Conservation (phyloP, 2,797 vertebrate species). For the Emydoidea blandingii region DNA sequence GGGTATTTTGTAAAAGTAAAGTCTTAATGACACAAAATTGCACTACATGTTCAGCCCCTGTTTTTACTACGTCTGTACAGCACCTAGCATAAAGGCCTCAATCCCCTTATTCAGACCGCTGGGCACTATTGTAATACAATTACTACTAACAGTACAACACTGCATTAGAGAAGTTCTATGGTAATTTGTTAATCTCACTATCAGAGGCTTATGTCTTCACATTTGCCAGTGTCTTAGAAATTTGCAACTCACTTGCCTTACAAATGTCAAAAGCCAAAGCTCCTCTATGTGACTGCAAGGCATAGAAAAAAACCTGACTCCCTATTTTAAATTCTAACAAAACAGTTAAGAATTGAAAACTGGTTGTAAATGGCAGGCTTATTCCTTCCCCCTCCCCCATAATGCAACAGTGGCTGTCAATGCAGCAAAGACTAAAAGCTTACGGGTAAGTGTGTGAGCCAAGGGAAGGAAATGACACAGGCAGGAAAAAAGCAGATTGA, state of each 20-base stretch:
- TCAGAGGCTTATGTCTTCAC: neutral
- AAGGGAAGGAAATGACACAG: conserved; percentile 85
- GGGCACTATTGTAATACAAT: neutral
- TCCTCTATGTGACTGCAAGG: accelerated
- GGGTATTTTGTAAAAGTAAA: neutral
- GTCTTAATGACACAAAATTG: accelerated
- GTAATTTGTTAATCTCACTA: neutral
- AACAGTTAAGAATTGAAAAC: neutral
- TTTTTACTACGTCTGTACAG: neutral
- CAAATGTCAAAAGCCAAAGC: neutral
- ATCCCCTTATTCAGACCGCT: neutral
- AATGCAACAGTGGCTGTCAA: conserved; percentile 11
- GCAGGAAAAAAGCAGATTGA: conserved; percentile 79
- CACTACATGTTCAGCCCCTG: neutral
- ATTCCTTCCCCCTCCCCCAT: conserved; percentile 18
- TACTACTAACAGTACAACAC: neutral
- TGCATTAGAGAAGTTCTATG: neutral
- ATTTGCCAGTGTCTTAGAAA: neutral
- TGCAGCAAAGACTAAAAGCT: conserved; percentile 21
- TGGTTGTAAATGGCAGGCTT: neutral
- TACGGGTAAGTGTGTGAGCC: conserved; percentile 66
- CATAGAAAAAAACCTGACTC: accelerated
- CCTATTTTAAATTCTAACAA: accelerated
- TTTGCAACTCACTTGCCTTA: neutral
- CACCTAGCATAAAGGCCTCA: neutral